Evolutionary conservation across 2,888 invertebrate species (phyloP).

Genomic region (Pycnomerus fuliginosus): DNA sequence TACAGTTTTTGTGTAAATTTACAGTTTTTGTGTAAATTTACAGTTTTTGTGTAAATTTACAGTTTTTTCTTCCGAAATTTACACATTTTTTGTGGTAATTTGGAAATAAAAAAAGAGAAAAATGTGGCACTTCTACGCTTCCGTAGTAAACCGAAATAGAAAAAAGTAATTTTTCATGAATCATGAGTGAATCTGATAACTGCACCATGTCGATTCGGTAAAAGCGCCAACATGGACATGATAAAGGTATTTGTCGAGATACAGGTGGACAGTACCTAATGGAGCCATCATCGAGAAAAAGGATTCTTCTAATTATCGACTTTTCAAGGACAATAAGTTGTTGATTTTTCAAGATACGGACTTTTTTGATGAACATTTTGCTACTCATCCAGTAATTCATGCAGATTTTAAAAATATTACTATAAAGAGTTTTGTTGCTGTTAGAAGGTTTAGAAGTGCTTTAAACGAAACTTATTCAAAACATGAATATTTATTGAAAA

Average conservation of each 20-base stretch:
- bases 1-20: too few species aligned
- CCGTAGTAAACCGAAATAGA: too few species aligned
- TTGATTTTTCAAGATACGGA: background rate
- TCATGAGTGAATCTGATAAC: too few species aligned
- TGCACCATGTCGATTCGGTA: background rate
- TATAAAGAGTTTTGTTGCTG: background rate
- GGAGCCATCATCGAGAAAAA: background rate
- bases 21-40: too few species aligned
- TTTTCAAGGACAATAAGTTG: background rate
- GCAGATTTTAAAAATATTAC: background rate
- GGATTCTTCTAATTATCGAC: background rate
- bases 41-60: too few species aligned
- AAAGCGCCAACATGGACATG: slow-evolving; percentile 1
- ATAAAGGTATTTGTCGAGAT: background rate
- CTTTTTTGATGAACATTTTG: background rate
- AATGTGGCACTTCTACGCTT: too few species aligned
- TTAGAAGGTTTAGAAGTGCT: background rate
- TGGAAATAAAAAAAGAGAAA: too few species aligned
- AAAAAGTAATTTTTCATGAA: too few species aligned
- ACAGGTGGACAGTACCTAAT: background rate
- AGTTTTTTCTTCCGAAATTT: too few species aligned
- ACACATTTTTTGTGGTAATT: too few species aligned
- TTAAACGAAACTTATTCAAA: background rate
- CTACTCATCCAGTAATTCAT: background rate
- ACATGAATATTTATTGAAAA: background rate